Evolutionary conservation across 2,797 vertebrate genomes (phyloP).

Genomic region (Rhinogobio ventralis): DNA sequence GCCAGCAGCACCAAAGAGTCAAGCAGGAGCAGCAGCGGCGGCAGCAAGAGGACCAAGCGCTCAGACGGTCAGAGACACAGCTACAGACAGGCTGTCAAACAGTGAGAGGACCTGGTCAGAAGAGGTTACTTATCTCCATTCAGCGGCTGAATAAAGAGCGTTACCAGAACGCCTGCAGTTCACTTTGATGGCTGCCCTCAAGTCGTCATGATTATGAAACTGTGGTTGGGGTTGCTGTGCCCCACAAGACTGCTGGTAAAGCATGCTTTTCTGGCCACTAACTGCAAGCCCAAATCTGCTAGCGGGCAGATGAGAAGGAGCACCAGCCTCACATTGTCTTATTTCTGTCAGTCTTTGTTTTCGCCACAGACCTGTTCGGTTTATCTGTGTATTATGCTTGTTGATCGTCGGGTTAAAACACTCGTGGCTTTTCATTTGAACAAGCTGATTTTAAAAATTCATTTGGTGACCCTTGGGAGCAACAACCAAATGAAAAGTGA

Average conservation of each 20-base stretch:
- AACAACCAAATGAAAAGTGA: slow-evolving; percentile 14
- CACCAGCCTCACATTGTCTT: slow-evolving; percentile 43
- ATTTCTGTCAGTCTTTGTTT: slow-evolving; percentile 23
- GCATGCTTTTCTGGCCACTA: slow-evolving; percentile 47
- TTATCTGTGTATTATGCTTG: slow-evolving; percentile 35
- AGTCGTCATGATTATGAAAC: slow-evolving; percentile 2
- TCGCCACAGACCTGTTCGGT: slow-evolving; percentile 5
- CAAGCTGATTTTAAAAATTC: not conserved
- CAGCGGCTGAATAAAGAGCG: slow-evolving; percentile 18
- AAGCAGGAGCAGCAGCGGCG: slow-evolving; percentile 51
- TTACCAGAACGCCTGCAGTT: slow-evolving; percentile 1
- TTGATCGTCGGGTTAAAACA: not conserved
- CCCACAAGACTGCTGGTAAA: slow-evolving; percentile 8
- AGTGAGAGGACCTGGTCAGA: slow-evolving; percentile 65
- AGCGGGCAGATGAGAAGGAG: slow-evolving; percentile 37
- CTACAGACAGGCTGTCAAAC: slow-evolving; percentile 73
- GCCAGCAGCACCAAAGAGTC: slow-evolving; percentile 65
- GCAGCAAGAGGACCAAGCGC: slow-evolving; percentile 72
- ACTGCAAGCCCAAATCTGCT: slow-evolving; percentile 18
- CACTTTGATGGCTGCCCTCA: slow-evolving; percentile 12
- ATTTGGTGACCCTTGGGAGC: not conserved
- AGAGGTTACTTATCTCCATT: slow-evolving; percentile 25
- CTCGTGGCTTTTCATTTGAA: slow-evolving; percentile 4
- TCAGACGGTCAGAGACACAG: slow-evolving; percentile 72
- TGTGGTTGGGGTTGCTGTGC: slow-evolving; percentile 1